Evolutionary conservation across 1,140 invertebrate species (phyloP).

Genomic region (Protaetia brevitarsis): DNA sequence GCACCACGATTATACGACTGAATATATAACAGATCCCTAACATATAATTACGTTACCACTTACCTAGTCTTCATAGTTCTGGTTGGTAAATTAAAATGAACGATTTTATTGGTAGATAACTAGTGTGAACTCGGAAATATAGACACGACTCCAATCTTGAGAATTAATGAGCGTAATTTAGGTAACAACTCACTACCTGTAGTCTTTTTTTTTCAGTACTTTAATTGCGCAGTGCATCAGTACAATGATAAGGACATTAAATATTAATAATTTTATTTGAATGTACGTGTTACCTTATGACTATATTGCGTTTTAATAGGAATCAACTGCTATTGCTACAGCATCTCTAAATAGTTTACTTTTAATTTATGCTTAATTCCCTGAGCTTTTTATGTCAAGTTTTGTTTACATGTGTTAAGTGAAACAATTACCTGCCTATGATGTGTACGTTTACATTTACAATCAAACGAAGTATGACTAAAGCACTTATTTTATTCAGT

Average conservation of each 20-base stretch:
- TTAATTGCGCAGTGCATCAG: neutral
- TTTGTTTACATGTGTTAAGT: too few relatives aligned
- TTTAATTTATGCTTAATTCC: too few relatives aligned
- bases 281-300: neutral
- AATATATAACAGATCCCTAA: neutral
- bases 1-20: neutral
- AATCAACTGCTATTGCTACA: too few relatives aligned
- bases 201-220: neutral
- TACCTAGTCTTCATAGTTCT: neutral
- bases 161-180: constrained; percentile 11
- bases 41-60: neutral
- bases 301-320: too few relatives aligned
- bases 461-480: too few relatives aligned
- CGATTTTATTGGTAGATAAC: neutral
- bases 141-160: neutral
- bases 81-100: neutral
- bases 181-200: neutral
- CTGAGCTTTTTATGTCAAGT: too few relatives aligned
- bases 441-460: too few relatives aligned
- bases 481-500: too few relatives aligned
- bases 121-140: neutral
- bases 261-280: neutral
- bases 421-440: too few relatives aligned
- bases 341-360: too few relatives aligned
- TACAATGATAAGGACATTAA: neutral